Conservation (phyloP, 2,888 invertebrate genomes). For the Lissocephala sabroskyi region DNA sequence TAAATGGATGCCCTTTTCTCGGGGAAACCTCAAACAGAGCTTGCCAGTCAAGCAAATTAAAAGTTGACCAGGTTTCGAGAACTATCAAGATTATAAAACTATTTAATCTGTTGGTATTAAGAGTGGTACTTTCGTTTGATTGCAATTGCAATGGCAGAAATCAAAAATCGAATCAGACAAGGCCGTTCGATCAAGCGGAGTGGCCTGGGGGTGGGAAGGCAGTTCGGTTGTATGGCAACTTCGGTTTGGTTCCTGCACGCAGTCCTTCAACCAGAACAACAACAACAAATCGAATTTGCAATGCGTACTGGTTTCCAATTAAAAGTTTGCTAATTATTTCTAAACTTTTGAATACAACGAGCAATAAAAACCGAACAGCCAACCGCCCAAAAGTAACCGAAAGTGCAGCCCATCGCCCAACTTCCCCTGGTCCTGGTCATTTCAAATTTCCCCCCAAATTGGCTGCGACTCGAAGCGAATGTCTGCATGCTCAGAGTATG, state of each 20-base stretch:
- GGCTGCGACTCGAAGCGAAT: conserved; percentile 37
- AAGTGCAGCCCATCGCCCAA: neutral
- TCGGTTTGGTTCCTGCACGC: neutral
- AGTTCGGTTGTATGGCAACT: neutral
- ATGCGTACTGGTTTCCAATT: conserved; percentile 62
- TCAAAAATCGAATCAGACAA: conserved; percentile 42
- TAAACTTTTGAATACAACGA: conserved; percentile 56
- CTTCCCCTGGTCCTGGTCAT: neutral
- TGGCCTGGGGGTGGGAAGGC: neutral
- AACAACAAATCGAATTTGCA: conserved; percentile 49
- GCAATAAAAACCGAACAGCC: conserved; percentile 54
- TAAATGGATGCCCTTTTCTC: neutral
- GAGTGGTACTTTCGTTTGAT: too few species aligned
- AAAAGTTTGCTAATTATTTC: conserved; percentile 63
- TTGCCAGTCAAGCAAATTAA: conserved; percentile 28
- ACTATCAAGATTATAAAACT: too few species aligned
- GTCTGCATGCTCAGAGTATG: too few species aligned
- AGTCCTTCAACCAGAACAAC: neutral
- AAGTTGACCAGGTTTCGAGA: conserved; percentile 48
- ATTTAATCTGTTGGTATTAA: too few species aligned
- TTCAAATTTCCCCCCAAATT: conserved; percentile 29
- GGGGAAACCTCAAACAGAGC: neutral
- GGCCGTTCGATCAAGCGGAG: too few species aligned
- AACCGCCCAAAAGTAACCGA: conserved; percentile 1
- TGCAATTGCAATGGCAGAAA: conserved; percentile 52